Conservation (phyloP, 2,888 invertebrate genomes). For the Alitta virens region DNA sequence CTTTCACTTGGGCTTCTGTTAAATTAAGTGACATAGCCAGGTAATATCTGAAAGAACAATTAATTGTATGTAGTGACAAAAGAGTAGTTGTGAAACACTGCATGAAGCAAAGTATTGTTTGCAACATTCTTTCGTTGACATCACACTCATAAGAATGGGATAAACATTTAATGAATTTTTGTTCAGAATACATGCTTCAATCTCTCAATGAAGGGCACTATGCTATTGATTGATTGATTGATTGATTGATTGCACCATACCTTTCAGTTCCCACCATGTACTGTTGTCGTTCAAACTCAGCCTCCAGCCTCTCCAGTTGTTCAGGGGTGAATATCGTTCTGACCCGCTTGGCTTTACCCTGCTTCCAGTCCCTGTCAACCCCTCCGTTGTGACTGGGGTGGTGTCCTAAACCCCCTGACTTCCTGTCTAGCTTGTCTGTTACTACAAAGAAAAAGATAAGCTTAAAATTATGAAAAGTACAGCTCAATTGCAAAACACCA, state of each 20-base stretch:
- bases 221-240: too few species aligned
- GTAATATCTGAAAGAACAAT: conserved; percentile 63
- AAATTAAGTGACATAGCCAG: conserved; percentile 83
- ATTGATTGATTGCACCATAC: too few species aligned
- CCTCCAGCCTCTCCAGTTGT: conserved; percentile 87
- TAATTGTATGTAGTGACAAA: not conserved
- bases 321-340: conserved; percentile 96
- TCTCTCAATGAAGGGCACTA: too few species aligned
- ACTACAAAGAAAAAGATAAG: not conserved
- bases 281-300: conserved; percentile 92
- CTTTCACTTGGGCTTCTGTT: conserved; percentile 80
- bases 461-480: not conserved
- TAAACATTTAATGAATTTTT: too few species aligned
- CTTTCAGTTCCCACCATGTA: conserved; percentile 96
- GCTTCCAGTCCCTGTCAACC: conserved; percentile 10
- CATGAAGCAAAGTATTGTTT: too few species aligned
- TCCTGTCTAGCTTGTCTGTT: conserved; percentile 11
- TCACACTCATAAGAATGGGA: too few species aligned
- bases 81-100: too few species aligned
- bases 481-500: too few species aligned
- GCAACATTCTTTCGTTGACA: too few species aligned
- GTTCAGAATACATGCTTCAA: too few species aligned
- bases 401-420: not conserved
- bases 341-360: conserved; percentile 76
- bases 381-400: not conserved